Evolutionary conservation across 2,888 invertebrate genomes (phyloP).

Genomic region (Polyploca ridens): DNA sequence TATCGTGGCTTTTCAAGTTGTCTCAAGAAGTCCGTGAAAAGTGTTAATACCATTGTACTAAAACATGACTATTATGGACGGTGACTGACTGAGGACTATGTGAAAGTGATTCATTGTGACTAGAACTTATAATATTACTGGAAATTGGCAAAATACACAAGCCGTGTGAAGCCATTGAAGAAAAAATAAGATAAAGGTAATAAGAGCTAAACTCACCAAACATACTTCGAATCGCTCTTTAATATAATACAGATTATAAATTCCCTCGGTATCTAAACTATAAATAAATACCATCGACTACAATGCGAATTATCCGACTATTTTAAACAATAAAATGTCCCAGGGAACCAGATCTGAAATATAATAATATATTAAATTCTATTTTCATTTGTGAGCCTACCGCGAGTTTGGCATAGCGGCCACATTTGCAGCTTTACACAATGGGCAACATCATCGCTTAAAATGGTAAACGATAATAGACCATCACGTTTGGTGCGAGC

Average conservation of each 20-base stretch:
- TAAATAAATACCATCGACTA: constrained; percentile 1
- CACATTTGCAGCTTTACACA: constrained; percentile 32
- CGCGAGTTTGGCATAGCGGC: constrained; percentile 15
- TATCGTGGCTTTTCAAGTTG: no score
- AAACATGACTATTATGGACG: no score
- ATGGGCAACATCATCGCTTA: constrained; percentile 47
- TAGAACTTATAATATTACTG: no score
- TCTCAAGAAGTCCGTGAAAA: no score
- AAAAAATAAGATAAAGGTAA: no score
- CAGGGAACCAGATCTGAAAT: constrained; percentile 11
- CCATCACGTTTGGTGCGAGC: constrained; percentile 16
- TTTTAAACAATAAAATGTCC: constrained; percentile 10
- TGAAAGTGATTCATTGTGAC: no score
- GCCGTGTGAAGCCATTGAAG: no score
- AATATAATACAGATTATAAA: constrained; percentile 8
- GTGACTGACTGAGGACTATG: no score
- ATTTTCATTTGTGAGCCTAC: constrained; percentile 12
- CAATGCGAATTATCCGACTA: constrained; percentile 8
- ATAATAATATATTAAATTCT: constrained; percentile 12
- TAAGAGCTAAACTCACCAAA: background rate
- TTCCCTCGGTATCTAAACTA: background rate
- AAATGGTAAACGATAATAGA: constrained; percentile 35
- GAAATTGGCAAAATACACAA: no score
- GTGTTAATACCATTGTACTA: no score
- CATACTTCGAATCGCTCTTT: background rate